These are phyloP conservation scores for Melanotaenia pygmaea DNA, from an alignment of 2,797 vertebrate species.

Conservation along the genomic window DNA sequence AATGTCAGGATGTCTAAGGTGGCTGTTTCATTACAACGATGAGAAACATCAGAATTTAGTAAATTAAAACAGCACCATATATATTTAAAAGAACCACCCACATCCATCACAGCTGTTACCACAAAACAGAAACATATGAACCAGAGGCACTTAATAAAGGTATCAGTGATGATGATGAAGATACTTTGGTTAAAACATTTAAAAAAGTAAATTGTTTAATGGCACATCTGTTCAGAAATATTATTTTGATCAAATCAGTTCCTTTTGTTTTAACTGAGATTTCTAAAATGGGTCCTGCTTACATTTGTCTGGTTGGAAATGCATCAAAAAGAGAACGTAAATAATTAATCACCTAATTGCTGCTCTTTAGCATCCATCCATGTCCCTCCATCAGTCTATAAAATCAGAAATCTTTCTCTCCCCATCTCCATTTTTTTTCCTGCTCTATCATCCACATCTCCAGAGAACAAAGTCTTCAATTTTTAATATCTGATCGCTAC, in stretches of 20 bases:
- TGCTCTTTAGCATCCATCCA: constrained; percentile 77
- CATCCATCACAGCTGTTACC: constrained; percentile 53
- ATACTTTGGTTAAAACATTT: constrained; percentile 69
- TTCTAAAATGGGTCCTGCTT: constrained; percentile 51
- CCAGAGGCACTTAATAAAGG: constrained; percentile 77
- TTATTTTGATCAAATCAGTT: constrained; percentile 46
- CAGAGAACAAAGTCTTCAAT: constrained; percentile 78
- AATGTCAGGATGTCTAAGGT: constrained; percentile 37
- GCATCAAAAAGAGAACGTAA: constrained; percentile 68
- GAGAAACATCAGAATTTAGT: constrained; percentile 15
- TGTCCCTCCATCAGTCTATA: constrained; percentile 61
- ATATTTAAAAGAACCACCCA: constrained; percentile 54
- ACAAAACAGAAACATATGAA: constrained; percentile 54
- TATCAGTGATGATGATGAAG: constrained; percentile 35
- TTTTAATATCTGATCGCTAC: constrained; percentile 73
- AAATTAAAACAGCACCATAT: constrained; percentile 67
- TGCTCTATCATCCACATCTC: constrained; percentile 62
- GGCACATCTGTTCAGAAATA: constrained; percentile 22
- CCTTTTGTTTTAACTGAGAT: constrained; percentile 49
- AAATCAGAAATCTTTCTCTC: constrained; percentile 64
- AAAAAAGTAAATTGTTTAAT: constrained; percentile 25
- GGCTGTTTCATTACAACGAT: constrained; percentile 46
- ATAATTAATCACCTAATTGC: constrained; percentile 84
- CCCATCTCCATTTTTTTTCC: constrained; percentile 47
- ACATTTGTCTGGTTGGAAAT: constrained; percentile 67